Conservation (phyloP, 1,140 invertebrate genomes). For the Panagrolaimus sp. region DNA sequence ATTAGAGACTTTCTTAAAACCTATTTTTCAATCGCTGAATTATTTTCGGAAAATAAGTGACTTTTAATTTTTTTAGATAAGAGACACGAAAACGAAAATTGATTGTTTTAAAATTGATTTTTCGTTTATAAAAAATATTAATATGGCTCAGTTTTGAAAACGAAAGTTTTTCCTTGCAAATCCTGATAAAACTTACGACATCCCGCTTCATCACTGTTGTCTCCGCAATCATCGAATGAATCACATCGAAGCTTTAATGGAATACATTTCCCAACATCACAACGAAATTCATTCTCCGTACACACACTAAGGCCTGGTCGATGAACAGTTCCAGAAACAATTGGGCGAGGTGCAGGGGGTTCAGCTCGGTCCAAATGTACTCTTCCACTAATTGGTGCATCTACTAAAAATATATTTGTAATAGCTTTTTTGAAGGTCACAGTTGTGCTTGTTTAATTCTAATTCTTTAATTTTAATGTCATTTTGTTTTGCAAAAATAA, state of each 20-base stretch:
- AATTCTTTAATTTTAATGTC: neutral
- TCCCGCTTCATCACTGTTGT: slow-evolving; percentile 52
- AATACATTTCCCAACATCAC: slow-evolving; percentile 64
- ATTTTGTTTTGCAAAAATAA: neutral
- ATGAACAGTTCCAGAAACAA: slow-evolving; percentile 20
- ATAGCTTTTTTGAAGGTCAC: too few species aligned
- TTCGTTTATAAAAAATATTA: too few species aligned
- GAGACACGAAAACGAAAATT: too few species aligned
- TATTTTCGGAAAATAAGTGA: too few species aligned
- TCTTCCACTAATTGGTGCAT: neutral
- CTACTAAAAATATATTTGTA: neutral
- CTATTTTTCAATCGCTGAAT: too few species aligned
- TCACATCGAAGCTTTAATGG: slow-evolving; percentile 65
- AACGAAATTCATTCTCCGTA: slow-evolving; percentile 53
- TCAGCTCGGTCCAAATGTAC: neutral
- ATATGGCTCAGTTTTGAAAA: too few species aligned
- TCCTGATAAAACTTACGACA: slow-evolving; percentile 47
- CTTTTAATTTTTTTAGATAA: too few species aligned
- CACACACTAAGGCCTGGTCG: slow-evolving; percentile 36
- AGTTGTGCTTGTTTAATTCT: neutral
- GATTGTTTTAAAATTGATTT: too few species aligned
- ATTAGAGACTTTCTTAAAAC: too few species aligned
- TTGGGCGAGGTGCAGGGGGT: slow-evolving; percentile 23
- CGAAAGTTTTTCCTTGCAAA: too few species aligned
- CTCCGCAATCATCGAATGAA: slow-evolving; percentile 60